phyloP scores from a whole-genome alignment of 2,797 vertebrate species.

The Lagocephalus sceleratus region DNA sequence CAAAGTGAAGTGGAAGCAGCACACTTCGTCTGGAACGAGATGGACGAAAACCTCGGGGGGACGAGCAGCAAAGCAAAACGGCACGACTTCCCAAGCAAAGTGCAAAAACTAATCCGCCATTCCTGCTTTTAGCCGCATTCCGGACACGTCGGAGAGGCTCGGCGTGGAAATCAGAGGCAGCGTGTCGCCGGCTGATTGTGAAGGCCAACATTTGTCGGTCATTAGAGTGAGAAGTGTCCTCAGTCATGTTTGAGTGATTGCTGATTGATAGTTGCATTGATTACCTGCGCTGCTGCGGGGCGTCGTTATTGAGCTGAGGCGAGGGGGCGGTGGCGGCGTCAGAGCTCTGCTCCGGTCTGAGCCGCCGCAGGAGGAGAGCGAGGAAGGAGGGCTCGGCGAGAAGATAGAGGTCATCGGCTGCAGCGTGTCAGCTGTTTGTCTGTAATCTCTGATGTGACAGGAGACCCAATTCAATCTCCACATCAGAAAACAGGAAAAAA shows the following conservation, averaged over 20 bases:
- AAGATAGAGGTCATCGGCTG: constrained; percentile 23
- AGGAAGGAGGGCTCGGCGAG: background rate
- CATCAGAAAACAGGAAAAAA: too few species aligned
- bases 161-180: constrained; percentile 14
- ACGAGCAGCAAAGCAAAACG: too few species aligned
- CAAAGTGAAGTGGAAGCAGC: too few species aligned
- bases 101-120: background rate
- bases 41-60: too few species aligned
- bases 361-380: background rate
- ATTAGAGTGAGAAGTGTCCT: constrained; percentile 15
- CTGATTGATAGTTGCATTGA: constrained; percentile 28
- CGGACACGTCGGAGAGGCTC: constrained; percentile 30
- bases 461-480: constrained; percentile 10
- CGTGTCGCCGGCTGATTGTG: constrained; percentile 17
- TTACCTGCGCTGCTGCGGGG: constrained; percentile 16
- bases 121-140: constrained; percentile 21
- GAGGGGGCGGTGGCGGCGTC: constrained; percentile 25
- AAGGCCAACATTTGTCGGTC: constrained; percentile 6
- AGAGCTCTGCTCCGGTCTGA: constrained; percentile 21
- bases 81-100: too few species aligned
- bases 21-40: too few species aligned
- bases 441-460: constrained; percentile 7
- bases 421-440: constrained; percentile 18
- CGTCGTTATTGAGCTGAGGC: constrained; percentile 27
- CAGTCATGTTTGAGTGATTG: constrained; percentile 6